These are phyloP conservation scores for Ibidorhyncha struthersii DNA, from an alignment of 2,113 vertebrate species.

Conservation along the genomic window DNA sequence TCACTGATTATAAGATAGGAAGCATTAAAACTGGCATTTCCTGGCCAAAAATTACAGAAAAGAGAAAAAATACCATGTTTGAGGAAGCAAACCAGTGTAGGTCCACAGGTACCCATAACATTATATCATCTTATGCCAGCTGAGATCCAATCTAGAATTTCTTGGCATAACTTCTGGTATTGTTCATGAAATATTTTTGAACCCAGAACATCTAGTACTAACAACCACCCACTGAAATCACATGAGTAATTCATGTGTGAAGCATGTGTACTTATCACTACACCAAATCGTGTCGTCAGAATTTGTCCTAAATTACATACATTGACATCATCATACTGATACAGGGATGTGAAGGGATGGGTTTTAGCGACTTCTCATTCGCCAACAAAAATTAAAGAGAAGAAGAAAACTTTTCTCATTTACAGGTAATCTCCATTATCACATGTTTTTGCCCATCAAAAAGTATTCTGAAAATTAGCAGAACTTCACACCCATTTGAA, in stretches of 20 bases:
- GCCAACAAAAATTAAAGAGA: background rate
- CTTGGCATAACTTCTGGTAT: background rate
- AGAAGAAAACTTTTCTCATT: background rate
- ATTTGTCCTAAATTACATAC: background rate
- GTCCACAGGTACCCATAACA: background rate
- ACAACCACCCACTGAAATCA: background rate
- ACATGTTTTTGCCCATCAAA: background rate
- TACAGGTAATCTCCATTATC: background rate
- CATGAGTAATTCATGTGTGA: background rate
- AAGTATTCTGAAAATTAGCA: slow-evolving; percentile 7
- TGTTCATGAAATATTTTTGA: background rate
- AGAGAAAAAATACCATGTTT: background rate
- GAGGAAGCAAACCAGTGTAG: background rate
- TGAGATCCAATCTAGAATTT: background rate
- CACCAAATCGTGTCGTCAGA: background rate
- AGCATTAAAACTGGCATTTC: background rate
- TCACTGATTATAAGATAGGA: background rate
- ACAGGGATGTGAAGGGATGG: background rate
- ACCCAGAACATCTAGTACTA: background rate
- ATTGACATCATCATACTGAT: background rate
- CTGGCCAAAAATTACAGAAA: background rate
- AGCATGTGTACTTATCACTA: background rate
- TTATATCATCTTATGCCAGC: background rate
- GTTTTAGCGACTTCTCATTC: background rate
- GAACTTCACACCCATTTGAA: background rate